Evolutionary conservation across 2,888 invertebrate species (phyloP).

Genomic region (Chesias legatella): DNA sequence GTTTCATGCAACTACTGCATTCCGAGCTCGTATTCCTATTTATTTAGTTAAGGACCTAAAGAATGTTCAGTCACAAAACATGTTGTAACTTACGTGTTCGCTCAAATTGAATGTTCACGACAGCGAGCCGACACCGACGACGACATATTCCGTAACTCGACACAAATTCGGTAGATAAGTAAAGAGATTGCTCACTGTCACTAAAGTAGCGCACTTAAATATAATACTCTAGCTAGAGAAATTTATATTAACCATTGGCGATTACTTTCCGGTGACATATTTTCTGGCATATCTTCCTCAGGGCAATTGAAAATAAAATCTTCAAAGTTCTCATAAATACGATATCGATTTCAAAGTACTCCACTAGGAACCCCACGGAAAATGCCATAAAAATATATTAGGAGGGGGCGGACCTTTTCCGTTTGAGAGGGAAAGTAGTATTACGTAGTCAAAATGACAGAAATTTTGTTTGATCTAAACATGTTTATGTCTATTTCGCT

Average conservation of each 20-base stretch:
- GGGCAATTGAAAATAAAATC: too few species aligned
- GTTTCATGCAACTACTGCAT: too few species aligned
- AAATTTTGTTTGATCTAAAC: too few species aligned
- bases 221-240: too few species aligned
- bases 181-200: conserved; percentile 9
- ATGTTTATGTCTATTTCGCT: too few species aligned
- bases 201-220: conserved; percentile 9
- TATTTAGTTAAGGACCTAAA: conserved; percentile 18
- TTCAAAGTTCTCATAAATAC: too few species aligned
- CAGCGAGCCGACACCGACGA: conserved; percentile 18
- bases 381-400: conserved; percentile 12
- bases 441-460: too few species aligned
- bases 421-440: not conserved
- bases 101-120: conserved; percentile 50
- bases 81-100: conserved; percentile 31
- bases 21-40: conserved; percentile 1
- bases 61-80: conserved; percentile 11
- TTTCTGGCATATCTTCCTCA: too few species aligned
- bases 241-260: too few species aligned
- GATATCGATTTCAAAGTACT: conserved; percentile 5
- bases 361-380: conserved; percentile 8
- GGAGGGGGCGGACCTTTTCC: conserved; percentile 8
- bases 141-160: conserved; percentile 41
- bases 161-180: conserved; percentile 29
- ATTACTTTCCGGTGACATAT: too few species aligned